phyloP scores from a whole-genome alignment of 2,888 invertebrate genomes.

The Rhaphigaster nebulosa region DNA sequence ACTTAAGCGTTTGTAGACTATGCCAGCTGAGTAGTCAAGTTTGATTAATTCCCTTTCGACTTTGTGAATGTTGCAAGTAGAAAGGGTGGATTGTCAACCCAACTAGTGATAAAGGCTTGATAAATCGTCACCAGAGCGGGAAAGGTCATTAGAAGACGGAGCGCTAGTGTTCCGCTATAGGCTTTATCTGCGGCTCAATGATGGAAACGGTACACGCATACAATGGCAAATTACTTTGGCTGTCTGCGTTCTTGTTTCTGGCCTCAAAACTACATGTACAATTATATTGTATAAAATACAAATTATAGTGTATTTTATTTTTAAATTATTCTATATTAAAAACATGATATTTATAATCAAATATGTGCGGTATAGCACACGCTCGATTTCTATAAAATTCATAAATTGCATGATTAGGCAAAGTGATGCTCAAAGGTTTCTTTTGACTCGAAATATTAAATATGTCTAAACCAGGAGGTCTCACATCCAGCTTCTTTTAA shows the following conservation, averaged over 20 bases:
- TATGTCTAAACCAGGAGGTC: no score
- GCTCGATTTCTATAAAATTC: no score
- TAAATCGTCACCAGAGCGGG: neutral
- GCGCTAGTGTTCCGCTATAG: neutral
- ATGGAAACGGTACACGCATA: neutral
- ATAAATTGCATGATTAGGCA: no score
- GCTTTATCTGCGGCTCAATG: neutral
- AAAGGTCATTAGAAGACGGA: neutral
- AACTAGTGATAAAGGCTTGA: constrained; percentile 12
- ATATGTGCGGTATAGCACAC: no score
- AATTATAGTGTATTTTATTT: no score
- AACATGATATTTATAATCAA: no score
- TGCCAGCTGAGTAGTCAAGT: neutral
- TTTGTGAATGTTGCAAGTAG: neutral
- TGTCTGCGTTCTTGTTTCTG: neutral
- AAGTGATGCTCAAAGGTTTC: no score
- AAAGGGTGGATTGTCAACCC: neutral
- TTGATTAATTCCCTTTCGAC: constrained; percentile 20
- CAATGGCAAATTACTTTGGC: neutral
- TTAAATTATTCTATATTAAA: no score
- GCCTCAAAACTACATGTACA: no score
- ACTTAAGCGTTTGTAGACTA: neutral
- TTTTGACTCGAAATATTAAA: no score
- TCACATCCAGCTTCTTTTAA: no score
- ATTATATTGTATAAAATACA: no score